These are phyloP conservation scores for Melipona bicolor DNA, from an alignment of 2,888 invertebrate genomes.

Conservation along the genomic window DNA sequence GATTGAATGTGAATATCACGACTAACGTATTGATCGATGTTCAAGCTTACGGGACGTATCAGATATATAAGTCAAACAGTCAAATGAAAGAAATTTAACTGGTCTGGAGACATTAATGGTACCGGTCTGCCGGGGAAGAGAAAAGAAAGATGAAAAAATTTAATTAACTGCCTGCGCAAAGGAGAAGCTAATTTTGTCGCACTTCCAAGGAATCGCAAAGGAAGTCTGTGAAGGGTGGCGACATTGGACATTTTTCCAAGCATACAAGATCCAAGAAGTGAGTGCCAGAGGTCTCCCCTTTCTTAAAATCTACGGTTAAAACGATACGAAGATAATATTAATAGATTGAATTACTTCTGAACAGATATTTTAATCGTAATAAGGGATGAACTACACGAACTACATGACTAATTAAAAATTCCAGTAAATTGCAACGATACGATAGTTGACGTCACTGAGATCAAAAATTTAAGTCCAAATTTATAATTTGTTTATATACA, in stretches of 20 bases:
- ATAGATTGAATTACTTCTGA: slow-evolving; percentile 27
- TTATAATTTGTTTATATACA: neutral
- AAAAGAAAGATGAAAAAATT: slow-evolving; percentile 59
- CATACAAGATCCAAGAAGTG: slow-evolving; percentile 42
- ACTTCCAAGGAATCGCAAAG: slow-evolving; percentile 54
- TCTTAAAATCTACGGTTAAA: slow-evolving; percentile 48
- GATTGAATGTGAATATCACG: neutral
- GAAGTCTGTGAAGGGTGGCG: slow-evolving; percentile 36
- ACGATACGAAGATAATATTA: slow-evolving; percentile 25
- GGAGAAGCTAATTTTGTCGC: slow-evolving; percentile 61
- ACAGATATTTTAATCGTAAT: too few relatives aligned
- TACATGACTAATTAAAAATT: too few relatives aligned
- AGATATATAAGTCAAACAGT: slow-evolving; percentile 23
- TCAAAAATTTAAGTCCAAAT: too few relatives aligned
- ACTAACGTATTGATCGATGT: neutral
- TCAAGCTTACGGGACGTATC: neutral
- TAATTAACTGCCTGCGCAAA: slow-evolving; percentile 59
- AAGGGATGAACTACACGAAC: too few relatives aligned
- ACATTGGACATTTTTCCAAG: slow-evolving; percentile 40
- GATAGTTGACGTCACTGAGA: too few relatives aligned
- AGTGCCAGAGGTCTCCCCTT: slow-evolving; percentile 20
- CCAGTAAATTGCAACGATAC: too few relatives aligned
- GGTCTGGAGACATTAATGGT: slow-evolving; percentile 41
- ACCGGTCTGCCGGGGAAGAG: slow-evolving; percentile 27
- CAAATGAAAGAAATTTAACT: slow-evolving; percentile 54